phyloP scores from a whole-genome alignment of 2,888 invertebrate species.

The Helicoverpa assulta region DNA sequence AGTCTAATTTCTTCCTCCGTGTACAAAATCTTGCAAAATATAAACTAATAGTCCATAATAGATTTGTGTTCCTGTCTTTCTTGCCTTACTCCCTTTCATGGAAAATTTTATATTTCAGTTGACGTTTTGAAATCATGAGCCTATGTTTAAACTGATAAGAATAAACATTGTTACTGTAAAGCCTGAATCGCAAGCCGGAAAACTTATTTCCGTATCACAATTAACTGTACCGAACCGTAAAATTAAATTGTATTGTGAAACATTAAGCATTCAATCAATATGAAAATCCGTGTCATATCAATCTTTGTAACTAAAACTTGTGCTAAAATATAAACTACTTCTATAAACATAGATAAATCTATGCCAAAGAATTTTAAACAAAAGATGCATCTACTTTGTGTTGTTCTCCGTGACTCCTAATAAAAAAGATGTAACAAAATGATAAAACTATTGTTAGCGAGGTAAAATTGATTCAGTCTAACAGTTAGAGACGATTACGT shows the following conservation, averaged over 20 bases:
- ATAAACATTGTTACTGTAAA: conserved; percentile 26
- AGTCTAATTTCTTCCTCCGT: conserved; percentile 35
- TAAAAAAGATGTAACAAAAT: conserved; percentile 68
- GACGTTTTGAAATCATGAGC: neutral
- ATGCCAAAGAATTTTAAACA: conserved; percentile 19
- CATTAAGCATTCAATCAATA: conserved; percentile 63
- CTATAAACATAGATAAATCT: conserved; percentile 32
- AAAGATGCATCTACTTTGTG: conserved; percentile 30
- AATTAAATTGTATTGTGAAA: conserved; percentile 74
- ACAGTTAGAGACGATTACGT: conserved; percentile 78
- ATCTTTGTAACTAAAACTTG: conserved; percentile 31
- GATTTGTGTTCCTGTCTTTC: neutral
- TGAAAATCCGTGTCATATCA: conserved; percentile 61
- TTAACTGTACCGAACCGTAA: conserved; percentile 73
- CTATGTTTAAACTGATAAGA: conserved; percentile 18
- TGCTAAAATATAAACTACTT: conserved; percentile 9
- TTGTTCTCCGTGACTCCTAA: conserved; percentile 61
- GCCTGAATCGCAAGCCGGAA: conserved; percentile 33
- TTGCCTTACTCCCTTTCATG: neutral
- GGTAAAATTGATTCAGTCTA: conserved; percentile 80
- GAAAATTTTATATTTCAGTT: neutral
- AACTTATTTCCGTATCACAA: conserved; percentile 71
- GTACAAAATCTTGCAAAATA: neutral
- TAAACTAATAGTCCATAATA: neutral
- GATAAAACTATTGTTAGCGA: conserved; percentile 77